Percentiles rank a stretch among this genome's conserved stretches.
These are phyloP conservation scores for Augochlorella aurata DNA, from an alignment of 2,888 invertebrate genomes.

Conservation along the genomic window DNA sequence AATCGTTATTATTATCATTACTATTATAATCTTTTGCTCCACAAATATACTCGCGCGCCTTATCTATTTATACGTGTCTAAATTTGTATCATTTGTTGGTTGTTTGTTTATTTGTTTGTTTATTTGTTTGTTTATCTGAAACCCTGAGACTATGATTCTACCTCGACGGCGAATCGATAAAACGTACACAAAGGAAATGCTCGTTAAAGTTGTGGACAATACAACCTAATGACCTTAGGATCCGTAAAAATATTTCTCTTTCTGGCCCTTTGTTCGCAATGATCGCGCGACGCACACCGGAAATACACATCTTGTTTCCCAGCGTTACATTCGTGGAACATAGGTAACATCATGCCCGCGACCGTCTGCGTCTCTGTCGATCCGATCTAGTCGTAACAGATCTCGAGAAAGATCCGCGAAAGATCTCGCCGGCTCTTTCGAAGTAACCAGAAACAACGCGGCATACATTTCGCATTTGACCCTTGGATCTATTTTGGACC, in stretches of 20 bases:
- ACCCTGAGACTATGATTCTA: constrained; percentile 79
- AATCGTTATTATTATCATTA: constrained; percentile 57
- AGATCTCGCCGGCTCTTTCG: neutral
- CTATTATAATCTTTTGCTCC: constrained; percentile 63
- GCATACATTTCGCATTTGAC: neutral
- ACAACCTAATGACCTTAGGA: constrained; percentile 25
- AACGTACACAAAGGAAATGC: constrained; percentile 50
- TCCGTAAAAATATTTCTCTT: constrained; percentile 26
- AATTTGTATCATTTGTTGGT: constrained; percentile 67
- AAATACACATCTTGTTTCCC: neutral
- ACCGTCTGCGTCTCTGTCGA: constrained; percentile 2
- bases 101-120: constrained; percentile 65
- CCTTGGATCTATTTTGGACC: neutral
- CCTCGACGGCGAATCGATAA: constrained; percentile 73
- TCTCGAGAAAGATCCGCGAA: neutral
- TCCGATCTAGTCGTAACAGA: neutral
- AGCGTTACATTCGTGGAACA: constrained; percentile 8
- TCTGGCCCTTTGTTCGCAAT: constrained; percentile 1
- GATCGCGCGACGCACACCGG: neutral
- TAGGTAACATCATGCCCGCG: neutral
- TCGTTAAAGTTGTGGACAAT: constrained; percentile 40
- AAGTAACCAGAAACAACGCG: neutral
- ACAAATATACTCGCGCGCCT: constrained; percentile 66
- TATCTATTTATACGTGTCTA: constrained; percentile 70
- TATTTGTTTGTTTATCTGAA: constrained; percentile 69